Base-by-base conservation (phyloP, 2,888 invertebrate genomes). In the Lepidochitona cinerea region DNA sequence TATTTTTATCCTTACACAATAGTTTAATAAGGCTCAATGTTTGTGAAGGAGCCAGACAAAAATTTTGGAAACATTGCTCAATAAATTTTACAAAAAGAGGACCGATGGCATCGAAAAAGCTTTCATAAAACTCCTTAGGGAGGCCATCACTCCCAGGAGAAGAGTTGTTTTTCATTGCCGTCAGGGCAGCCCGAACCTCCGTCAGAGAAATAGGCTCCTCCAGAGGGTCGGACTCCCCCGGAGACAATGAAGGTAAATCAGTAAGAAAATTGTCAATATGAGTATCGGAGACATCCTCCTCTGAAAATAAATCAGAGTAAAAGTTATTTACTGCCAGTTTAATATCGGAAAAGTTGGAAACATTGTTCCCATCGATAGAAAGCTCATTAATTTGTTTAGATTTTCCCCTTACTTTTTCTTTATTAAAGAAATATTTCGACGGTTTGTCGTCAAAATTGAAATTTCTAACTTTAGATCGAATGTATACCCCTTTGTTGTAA, bases 101-200 rank as follows among this genome's bases (percentile, higher is more conserved):
- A 35, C 5, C 70, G n/a, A 70, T 18, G 32, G 53, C 6, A 52
- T 70, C 70, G 26, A 70, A 53, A 70, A 70, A 70, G 68, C n/a
- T 14, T 1, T n/a, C 29, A 68, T 68, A 68, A 68, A 68, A 68
- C 49, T 68, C 68, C 49, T 49, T 68, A 26, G 37, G 26, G 14
- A 68, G 32, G 12, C 53, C 70, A 32, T 70, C 70, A 9, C 32
- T 33, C 5, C 70, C 70, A 35, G 70, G 70, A n/a, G 53, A 53
- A 12, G n/a, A 33, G 33, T 70, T 53, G 33, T 70, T 53, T 7
- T 70, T 37, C 70, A 70, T 70, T 35, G 18, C 53, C 29, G 7
- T 52, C 5, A 70, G 12, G 1, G 70, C 70, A 9, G 70, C 29
- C 26, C 29, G 18, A n/a, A 52, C 6, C 14, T 70, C 70, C 1